Base-by-base conservation (phyloP, 2,113 vertebrate species). In the Azemiops feae region DNA sequence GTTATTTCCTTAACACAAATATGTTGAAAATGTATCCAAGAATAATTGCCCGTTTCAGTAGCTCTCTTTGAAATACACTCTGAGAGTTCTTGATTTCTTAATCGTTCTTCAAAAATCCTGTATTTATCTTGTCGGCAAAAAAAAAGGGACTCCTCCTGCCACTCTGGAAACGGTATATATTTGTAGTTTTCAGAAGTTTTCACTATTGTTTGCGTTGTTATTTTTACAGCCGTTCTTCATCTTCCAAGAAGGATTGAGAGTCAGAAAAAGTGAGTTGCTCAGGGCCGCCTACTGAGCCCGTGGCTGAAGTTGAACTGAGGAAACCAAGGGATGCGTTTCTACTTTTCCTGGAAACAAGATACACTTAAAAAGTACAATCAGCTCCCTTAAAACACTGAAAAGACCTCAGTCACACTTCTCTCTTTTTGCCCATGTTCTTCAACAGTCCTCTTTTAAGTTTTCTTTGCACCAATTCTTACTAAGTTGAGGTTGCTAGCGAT, bases 211-310 rank as follows among this genome's bases (percentile, higher is more conserved):
- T 92, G 92, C 39, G 8, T 89, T 92, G 92, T 92, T 45, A 18
- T 92, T 92, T 92, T 92, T 92, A 47, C 92, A 92, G 87, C 92
- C 52, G 25, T 43, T 12, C 39, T 92, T 60, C 87, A 14, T 88
- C 45, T 89, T 57, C 85, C 64, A 8, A 85, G 87, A 57, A 92
- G 69, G 89, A 30, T 43, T 81, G 91, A 57, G 85, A 45, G 30
- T 89, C 52, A 55, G 43, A 47, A 57, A 89, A 47, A 57, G 27
- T 85, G 64, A 43, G 52, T 89, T 85, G 34, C 50, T 89, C 25
- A 89, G 45, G 39, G 34, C 52, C 39, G 57, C 58, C 34, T 53
- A 30, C 47, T 69, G 86, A 54, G 23, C 64, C 47, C 86, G 27
- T 92, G 86, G 81, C 54, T 88, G 91, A 74, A 43, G 64, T 88